A percentile compares a stretch with the other conserved stretches of the same genome.
phyloP scores from a whole-genome alignment of 2,888 invertebrate species.

The Macaria liturata region DNA sequence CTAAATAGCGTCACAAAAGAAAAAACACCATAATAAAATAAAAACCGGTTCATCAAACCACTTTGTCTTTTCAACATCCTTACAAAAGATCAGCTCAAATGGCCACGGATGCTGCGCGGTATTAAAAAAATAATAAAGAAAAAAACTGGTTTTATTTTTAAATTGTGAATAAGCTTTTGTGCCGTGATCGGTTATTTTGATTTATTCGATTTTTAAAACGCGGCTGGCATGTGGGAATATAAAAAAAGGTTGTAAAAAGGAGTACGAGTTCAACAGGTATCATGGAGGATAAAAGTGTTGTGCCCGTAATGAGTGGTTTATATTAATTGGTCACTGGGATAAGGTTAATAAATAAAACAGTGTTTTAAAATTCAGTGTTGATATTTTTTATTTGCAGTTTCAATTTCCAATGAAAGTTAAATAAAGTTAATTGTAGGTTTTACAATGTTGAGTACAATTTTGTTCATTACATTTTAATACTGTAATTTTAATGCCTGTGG shows the following conservation, averaged over 20 bases:
- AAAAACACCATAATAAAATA: constrained; percentile 47
- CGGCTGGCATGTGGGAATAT: constrained; percentile 62
- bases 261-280: constrained; percentile 75
- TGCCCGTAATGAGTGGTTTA: neutral
- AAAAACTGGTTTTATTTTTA: constrained; percentile 63
- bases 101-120: constrained; percentile 75
- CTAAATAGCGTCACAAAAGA: constrained; percentile 63
- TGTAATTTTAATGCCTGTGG: no score
- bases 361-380: neutral
- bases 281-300: constrained; percentile 48
- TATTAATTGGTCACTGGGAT: constrained; percentile 2
- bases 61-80: constrained; percentile 66
- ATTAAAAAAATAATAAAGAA: constrained; percentile 54
- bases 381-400: no score
- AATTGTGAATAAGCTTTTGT: constrained; percentile 75
- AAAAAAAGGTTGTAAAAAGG: constrained; percentile 78
- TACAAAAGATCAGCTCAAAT: constrained; percentile 73
- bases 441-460: no score
- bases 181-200: constrained; percentile 78
- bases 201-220: constrained; percentile 80
- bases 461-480: no score
- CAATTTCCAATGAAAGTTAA: no score
- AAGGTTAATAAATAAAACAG: constrained; percentile 13
- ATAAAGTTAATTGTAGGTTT: no score
- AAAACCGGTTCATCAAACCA: constrained; percentile 69